Evolutionary conservation across 2,888 invertebrate species (phyloP).

Genomic region (Conistra vaccinii): DNA sequence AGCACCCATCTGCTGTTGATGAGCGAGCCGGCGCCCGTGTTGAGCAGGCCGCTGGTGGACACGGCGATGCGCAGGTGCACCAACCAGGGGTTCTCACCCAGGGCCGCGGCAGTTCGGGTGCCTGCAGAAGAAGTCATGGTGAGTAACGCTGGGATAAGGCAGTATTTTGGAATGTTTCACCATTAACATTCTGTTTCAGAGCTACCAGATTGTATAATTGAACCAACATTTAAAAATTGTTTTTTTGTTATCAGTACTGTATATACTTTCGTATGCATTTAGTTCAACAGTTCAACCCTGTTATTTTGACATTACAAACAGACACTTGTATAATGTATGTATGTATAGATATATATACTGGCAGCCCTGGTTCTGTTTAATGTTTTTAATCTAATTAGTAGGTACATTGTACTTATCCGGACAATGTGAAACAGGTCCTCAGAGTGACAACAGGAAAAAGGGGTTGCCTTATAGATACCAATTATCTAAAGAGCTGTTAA

Average conservation of each 20-base stretch:
- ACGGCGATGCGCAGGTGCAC: conserved; percentile 82
- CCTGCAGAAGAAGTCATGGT: conserved; percentile 38
- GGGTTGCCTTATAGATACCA: too few species aligned
- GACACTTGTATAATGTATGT: too few species aligned
- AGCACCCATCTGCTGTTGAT: conserved; percentile 76
- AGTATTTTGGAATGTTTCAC: not conserved
- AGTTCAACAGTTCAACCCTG: too few species aligned
- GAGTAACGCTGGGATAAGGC: not conserved
- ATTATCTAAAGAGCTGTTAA: not conserved
- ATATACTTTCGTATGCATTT: too few species aligned
- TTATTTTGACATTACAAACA: too few species aligned
- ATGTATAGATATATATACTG: not conserved
- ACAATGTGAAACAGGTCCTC: not conserved
- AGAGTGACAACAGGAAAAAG: not conserved
- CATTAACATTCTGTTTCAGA: not conserved
- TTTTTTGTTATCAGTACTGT: too few species aligned
- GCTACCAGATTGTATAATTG: not conserved
- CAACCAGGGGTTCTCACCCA: conserved; percentile 79
- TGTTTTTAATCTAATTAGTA: not conserved
- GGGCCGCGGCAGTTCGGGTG: conserved; percentile 57
- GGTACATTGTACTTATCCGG: not conserved
- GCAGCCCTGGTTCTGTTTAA: not conserved
- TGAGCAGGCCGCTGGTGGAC: conserved; percentile 71
- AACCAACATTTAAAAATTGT: too few species aligned
- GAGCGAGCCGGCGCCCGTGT: conserved; percentile 77